phyloP scores from a whole-genome alignment of 1,140 invertebrate species.

The Octopus sinensis region DNA sequence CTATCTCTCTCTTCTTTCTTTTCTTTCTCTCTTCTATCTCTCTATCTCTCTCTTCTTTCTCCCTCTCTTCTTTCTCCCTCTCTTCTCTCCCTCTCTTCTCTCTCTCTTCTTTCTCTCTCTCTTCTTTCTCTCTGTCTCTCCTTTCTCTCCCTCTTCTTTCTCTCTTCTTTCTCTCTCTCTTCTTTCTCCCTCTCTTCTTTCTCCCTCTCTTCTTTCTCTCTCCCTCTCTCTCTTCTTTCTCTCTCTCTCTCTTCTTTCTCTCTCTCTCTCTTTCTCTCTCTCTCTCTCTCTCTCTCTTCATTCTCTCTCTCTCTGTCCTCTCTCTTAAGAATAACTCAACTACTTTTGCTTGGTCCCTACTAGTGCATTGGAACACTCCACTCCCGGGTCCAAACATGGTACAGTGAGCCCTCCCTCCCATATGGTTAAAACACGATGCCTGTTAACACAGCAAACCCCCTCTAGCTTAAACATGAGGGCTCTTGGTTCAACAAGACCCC shows the following conservation, averaged over 20 bases:
- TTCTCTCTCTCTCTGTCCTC: neutral
- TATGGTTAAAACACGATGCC: too few species aligned
- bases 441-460: too few species aligned
- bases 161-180: neutral
- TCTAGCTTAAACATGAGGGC: too few species aligned
- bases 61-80: neutral
- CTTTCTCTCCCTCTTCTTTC: neutral
- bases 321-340: neutral
- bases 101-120: neutral
- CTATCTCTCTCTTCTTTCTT: neutral
- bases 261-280: neutral
- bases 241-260: neutral
- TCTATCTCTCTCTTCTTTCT: neutral
- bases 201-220: neutral
- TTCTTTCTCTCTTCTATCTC: neutral
- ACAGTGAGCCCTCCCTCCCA: too few species aligned
- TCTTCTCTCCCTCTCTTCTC: neutral
- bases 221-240: neutral
- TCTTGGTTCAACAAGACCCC: too few species aligned
- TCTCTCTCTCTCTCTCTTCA: neutral
- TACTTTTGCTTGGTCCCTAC: neutral
- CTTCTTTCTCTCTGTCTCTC: neutral
- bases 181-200: neutral
- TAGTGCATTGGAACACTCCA: neutral
- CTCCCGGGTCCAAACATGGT: too few species aligned